Percentiles rank a stretch among this genome's conserved stretches.
phyloP scores from a whole-genome alignment of 2,113 vertebrate species.

The Pungitius pungitius region DNA sequence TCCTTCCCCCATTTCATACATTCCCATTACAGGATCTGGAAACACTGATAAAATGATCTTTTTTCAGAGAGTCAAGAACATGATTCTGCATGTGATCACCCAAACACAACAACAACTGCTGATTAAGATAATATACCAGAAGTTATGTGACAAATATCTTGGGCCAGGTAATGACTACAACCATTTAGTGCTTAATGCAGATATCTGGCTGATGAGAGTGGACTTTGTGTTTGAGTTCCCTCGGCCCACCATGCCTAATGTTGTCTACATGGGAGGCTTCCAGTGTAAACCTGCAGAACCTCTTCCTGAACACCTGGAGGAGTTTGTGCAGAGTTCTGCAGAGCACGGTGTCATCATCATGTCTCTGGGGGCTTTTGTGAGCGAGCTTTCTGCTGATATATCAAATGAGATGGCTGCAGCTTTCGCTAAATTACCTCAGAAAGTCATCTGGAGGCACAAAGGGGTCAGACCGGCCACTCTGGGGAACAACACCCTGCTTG shows the following conservation, averaged over 20 bases:
- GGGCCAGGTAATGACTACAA: constrained; percentile 60
- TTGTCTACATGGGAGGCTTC: constrained; percentile 77
- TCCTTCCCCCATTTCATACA: constrained; percentile 75
- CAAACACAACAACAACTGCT: neutral
- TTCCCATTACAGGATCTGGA: constrained; percentile 65
- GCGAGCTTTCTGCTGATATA: constrained; percentile 58
- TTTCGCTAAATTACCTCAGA: constrained; percentile 76
- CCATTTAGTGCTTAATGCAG: constrained; percentile 66
- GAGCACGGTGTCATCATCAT: constrained; percentile 78
- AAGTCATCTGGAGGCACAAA: constrained; percentile 76
- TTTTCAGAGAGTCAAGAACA: constrained; percentile 75
- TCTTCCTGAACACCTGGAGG: constrained; percentile 72
- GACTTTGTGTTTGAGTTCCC: constrained; percentile 83
- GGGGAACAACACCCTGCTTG: constrained; percentile 76
- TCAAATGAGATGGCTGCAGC: constrained; percentile 62
- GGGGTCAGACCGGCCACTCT: constrained; percentile 60
- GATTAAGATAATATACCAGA: constrained; percentile 18
- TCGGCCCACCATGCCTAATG: constrained; percentile 79
- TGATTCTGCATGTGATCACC: neutral
- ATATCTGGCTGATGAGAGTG: constrained; percentile 80
- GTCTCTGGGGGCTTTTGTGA: constrained; percentile 76
- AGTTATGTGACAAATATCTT: constrained; percentile 66
- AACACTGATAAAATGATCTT: constrained; percentile 76
- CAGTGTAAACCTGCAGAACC: constrained; percentile 76
- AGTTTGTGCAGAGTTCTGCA: constrained; percentile 76